Conservation (phyloP, 2,888 invertebrate species). For the Leptopterna dolabrata region DNA sequence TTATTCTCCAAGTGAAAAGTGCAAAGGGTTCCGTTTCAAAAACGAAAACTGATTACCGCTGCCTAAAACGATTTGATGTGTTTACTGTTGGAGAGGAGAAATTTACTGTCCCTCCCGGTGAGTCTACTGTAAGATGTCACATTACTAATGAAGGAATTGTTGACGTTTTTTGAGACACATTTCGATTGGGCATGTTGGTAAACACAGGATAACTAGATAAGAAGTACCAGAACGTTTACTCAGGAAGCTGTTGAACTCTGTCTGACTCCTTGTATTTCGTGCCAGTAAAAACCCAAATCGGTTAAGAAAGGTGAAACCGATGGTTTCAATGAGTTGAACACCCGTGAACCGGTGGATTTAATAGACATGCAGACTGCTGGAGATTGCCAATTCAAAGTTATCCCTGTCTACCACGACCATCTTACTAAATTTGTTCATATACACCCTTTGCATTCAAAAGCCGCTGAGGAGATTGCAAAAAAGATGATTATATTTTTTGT, state of each 20-base stretch:
- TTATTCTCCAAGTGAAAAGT: too few relatives aligned
- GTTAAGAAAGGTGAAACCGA: not conserved
- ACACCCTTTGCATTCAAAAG: slow-evolving; percentile 65
- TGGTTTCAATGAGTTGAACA: not conserved
- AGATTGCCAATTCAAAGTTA: not conserved
- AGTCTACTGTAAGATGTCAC: too few relatives aligned
- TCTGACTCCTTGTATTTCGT: not conserved
- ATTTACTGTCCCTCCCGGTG: too few relatives aligned
- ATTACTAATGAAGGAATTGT: too few relatives aligned
- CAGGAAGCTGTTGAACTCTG: not conserved
- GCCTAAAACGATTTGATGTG: too few relatives aligned
- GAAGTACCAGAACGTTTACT: not conserved
- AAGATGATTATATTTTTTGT: not conserved
- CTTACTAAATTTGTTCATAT: slow-evolving; percentile 67
- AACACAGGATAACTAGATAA: not conserved
- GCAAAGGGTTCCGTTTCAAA: too few relatives aligned
- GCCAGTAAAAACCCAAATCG: not conserved
- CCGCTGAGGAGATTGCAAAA: slow-evolving; percentile 65
- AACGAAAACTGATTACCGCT: too few relatives aligned
- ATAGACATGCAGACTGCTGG: not conserved
- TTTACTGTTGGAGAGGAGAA: too few relatives aligned
- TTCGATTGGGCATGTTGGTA: too few relatives aligned
- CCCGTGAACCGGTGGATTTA: not conserved
- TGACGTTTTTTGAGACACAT: too few relatives aligned
- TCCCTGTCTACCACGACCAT: slow-evolving; percentile 65